These are phyloP conservation scores for Microctenopoma stevenorrisi DNA, from an alignment of 2,797 vertebrate species.

Conservation along the genomic window DNA sequence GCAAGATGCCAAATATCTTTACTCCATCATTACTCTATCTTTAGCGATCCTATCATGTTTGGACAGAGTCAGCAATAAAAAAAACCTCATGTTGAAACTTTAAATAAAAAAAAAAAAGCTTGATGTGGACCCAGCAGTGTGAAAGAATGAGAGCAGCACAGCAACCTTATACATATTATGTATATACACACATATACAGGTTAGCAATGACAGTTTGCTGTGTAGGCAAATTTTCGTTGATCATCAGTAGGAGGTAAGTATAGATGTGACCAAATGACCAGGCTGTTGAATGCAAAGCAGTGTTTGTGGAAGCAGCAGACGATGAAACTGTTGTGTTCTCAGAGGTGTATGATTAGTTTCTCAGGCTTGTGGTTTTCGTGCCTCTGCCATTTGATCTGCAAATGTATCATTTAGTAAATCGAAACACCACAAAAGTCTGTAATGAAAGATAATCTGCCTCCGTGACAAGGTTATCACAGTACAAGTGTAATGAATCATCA, in stretches of 20 bases:
- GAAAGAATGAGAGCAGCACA: constrained; percentile 36
- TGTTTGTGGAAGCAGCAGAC: constrained; percentile 10
- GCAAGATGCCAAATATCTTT: constrained; percentile 5
- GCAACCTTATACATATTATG: constrained; percentile 32
- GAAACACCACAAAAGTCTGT: background rate
- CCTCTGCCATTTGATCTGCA: no score
- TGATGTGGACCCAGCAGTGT: constrained; percentile 3
- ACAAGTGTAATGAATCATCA: no score
- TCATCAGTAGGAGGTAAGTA: constrained; percentile 44
- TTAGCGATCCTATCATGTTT: constrained; percentile 17
- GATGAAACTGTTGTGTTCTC: no score
- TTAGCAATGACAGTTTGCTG: constrained; percentile 46
- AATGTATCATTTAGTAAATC: background rate
- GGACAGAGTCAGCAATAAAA: constrained; percentile 2
- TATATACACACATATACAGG: constrained; percentile 18
- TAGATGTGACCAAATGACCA: constrained; percentile 36
- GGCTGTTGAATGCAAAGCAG: background rate
- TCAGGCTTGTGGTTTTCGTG: no score
- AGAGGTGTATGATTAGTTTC: no score
- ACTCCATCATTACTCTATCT: background rate
- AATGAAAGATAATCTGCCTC: constrained; percentile 1
- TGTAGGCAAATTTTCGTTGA: constrained; percentile 19
- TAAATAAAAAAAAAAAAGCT: background rate
- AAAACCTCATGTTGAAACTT: constrained; percentile 9
- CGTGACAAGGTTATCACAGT: background rate